phyloP scores from a whole-genome alignment of 2,888 invertebrate species.

The Tenthredo distinguenda region DNA sequence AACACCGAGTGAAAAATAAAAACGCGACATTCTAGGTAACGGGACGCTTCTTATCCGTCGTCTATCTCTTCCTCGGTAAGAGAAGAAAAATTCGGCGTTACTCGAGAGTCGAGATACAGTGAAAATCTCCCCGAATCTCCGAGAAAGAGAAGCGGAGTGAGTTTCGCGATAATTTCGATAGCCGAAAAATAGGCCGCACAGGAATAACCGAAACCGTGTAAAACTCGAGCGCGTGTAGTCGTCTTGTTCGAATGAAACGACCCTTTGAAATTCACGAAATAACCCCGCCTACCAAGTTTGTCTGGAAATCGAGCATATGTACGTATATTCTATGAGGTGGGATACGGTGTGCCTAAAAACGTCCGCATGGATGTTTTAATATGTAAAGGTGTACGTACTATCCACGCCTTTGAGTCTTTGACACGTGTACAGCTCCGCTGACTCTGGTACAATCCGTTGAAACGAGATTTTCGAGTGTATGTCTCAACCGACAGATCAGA shows the following conservation, averaged over 20 bases:
- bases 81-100: neutral
- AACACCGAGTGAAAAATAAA: neutral
- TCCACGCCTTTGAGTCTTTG: conserved; percentile 24
- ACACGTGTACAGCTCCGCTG: conserved; percentile 19
- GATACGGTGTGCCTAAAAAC: neutral
- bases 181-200: neutral
- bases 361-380: conserved; percentile 55
- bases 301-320: conserved; percentile 62
- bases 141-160: neutral
- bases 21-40: neutral
- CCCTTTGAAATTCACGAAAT: conserved; percentile 57
- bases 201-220: neutral
- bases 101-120: neutral
- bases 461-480: neutral
- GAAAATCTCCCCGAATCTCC: neutral
- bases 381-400: neutral
- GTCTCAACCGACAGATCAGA: neutral
- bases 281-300: conserved; percentile 70
- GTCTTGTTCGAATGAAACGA: conserved; percentile 17
- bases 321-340: neutral
- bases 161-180: neutral
- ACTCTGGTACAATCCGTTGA: conserved; percentile 2
- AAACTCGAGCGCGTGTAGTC: neutral
- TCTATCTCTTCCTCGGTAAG: neutral
- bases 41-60: conserved; percentile 14